Evolutionary conservation across 2,888 invertebrate species (phyloP), one percentile per base, ranked within the genome.

Genomic region (Autographa pulchrina): DNA sequence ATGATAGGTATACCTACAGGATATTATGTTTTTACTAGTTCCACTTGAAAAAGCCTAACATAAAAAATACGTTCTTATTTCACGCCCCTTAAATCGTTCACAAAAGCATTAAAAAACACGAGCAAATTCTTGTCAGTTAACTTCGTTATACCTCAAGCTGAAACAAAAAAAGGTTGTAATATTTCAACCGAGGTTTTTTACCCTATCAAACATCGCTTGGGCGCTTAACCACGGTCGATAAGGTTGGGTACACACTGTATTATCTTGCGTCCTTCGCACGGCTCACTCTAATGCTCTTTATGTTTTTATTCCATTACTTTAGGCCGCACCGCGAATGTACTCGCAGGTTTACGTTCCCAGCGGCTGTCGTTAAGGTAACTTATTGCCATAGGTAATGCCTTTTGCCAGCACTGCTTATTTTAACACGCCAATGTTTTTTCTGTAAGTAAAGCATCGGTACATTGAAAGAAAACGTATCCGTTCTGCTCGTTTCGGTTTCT

Each of bases 281-380:
- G 80, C 77, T 79, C 81, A 80, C 83, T 86, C 81, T 85, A 87
- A 86, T 85, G 90, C 89, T 90, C 89, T 93, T 93, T 92, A 92
- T 93, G 93, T 93, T 93, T 93, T 93, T 92, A 92, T 93, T 93
- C 92, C 93, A 93, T 93, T 93, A 93, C 87, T 86, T 81, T 84
- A 83, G 86, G 86, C 85, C 88, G 83, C 82, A 81, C 70, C 81
- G 78, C 81, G 85, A 84, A 85, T 88, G 85, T 85, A 85, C 78
- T 82, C 83, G 83, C 78, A 74, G 81, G 83, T 89, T 89, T 87
- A 87, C 85, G 83, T 84, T 83, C 83, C 84, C 84, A 75, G 72
- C 66, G 83, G 85, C 85, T 87, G 86, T 84, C 88, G 89, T 90
- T 90, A 89, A 87, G 87, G 85, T 85, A 87, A 88, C 88, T 85